These are phyloP conservation scores for Tenualosa thibaudeaui DNA, from an alignment of 2,797 vertebrate genomes.

Conservation along the genomic window DNA sequence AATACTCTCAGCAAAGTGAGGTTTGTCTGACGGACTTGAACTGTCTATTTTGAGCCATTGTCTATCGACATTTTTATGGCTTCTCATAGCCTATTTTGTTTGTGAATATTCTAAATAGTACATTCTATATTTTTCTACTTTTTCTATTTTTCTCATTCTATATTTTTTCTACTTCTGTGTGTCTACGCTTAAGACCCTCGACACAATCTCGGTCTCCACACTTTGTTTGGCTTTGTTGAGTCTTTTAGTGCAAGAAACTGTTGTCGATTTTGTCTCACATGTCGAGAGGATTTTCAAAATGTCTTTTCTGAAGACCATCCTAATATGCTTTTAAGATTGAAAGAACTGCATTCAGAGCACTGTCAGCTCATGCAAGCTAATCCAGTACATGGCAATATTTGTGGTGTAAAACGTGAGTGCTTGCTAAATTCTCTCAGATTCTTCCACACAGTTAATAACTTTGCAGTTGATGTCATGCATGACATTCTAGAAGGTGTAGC, in stretches of 20 bases:
- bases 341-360: conserved; percentile 18
- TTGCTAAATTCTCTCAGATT: conserved; percentile 37
- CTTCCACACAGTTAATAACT: conserved; percentile 29
- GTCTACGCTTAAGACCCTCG: too few species aligned
- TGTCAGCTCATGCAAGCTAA: neutral
- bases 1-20: too few species aligned
- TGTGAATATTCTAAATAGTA: too few species aligned
- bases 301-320: conserved; percentile 44
- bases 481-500: conserved; percentile 12
- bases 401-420: conserved; percentile 29
- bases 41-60: too few species aligned
- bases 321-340: neutral
- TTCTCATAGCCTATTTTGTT: too few species aligned
- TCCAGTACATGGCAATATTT: conserved; percentile 24
- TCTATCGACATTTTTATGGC: too few species aligned
- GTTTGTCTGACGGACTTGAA: too few species aligned
- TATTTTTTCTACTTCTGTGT: too few species aligned
- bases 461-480: conserved; percentile 39
- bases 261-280: conserved; percentile 36
- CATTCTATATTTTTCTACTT: too few species aligned
- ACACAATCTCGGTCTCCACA: conserved; percentile 34
- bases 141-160: too few species aligned
- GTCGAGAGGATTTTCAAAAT: conserved; percentile 29
- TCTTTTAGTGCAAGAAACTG: conserved; percentile 34
- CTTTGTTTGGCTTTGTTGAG: conserved; percentile 40